Evolutionary conservation across 2,888 invertebrate species (phyloP).

Genomic region (Mayetiola destructor): DNA sequence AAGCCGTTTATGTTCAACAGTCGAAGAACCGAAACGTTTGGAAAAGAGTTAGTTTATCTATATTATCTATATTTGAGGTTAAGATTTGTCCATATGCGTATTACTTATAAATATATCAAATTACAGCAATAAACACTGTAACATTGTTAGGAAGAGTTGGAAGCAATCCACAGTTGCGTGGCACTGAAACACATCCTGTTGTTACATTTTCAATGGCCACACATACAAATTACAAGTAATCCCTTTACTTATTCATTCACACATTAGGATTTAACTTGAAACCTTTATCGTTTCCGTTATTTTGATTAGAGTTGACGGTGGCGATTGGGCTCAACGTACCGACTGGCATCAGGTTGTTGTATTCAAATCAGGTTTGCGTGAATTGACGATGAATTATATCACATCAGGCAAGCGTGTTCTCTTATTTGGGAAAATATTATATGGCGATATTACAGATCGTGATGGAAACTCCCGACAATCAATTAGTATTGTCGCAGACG

Average conservation of each 20-base stretch:
- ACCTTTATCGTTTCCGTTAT: background rate
- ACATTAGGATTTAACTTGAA: background rate
- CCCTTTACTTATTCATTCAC: background rate
- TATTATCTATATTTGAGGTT: background rate
- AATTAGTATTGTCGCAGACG: conserved; percentile 75
- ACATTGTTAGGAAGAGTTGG: conserved; percentile 77
- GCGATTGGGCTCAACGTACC: conserved; percentile 68
- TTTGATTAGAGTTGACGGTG: conserved; percentile 44
- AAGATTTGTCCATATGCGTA: background rate
- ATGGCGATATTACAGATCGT: conserved; percentile 69
- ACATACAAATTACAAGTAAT: conserved; percentile 61
- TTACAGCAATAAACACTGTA: conserved; percentile 62
- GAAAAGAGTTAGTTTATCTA: conserved; percentile 24
- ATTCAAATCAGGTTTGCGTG: conserved; percentile 70
- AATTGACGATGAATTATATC: conserved; percentile 60
- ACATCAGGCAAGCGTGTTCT: conserved; percentile 77
- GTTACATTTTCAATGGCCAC: conserved; percentile 82
- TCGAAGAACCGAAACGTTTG: conserved; percentile 21
- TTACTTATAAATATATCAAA: background rate
- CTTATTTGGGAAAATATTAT: conserved; percentile 67
- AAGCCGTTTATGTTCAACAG: background rate
- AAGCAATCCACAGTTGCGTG: conserved; percentile 74
- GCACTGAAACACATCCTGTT: conserved; percentile 67
- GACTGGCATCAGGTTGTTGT: conserved; percentile 86
- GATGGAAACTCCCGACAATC: conserved; percentile 54